Evolutionary conservation across 2,113 vertebrate genomes (phyloP).

Genomic region (Tylochromis polylepis): DNA sequence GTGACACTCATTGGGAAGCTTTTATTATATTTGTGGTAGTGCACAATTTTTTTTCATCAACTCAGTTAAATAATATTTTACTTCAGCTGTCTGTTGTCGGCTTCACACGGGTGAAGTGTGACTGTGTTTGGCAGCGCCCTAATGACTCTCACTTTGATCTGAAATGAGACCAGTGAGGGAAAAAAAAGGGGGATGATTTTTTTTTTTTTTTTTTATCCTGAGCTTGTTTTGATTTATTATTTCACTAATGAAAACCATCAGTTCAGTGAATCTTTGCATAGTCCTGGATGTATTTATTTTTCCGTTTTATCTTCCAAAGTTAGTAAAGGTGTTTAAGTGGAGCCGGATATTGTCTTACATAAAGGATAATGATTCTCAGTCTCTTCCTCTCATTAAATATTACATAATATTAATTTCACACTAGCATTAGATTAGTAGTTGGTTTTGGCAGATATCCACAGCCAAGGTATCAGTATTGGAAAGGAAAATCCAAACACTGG

Average conservation of each 20-base stretch:
- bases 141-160: background rate
- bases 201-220: background rate
- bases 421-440: background rate
- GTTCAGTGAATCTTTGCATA: background rate
- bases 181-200: background rate
- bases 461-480: background rate
- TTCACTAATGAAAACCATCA: background rate
- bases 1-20: background rate
- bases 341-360: background rate
- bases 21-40: background rate
- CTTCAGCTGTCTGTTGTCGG: background rate
- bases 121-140: background rate
- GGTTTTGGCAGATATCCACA: background rate
- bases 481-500: background rate
- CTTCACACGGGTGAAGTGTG: background rate
- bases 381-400: background rate
- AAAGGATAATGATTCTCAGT: background rate
- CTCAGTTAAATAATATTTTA: background rate
- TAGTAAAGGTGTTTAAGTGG: background rate
- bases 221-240: background rate
- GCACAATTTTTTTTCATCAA: background rate
- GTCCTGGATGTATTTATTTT: background rate
- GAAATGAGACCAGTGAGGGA: background rate
- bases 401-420: background rate
- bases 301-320: background rate